Base-by-base conservation (phyloP, 2,113 vertebrate genomes). In the Elaphurus davidianus region DNA sequence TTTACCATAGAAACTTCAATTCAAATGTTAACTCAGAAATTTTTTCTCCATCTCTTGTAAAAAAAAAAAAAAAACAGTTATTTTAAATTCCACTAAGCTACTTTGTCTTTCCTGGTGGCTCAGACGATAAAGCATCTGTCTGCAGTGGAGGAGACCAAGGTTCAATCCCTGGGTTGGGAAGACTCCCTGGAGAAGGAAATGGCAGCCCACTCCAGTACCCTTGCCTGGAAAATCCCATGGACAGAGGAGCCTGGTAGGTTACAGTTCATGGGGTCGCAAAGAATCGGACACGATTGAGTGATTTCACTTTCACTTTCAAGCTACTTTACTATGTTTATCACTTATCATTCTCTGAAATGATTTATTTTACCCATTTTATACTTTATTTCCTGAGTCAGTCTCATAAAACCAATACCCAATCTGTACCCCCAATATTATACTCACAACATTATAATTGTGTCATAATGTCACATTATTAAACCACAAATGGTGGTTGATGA, bases 121-220 rank as follows among this genome's bases (percentile, higher is more conserved):
- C 11, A 40, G 67, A 74, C 0, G 2, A 0, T 40, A 25, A 74
- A 40, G n/a, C 0, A 0, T 13, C 2, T 71, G 19, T 23, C 36
- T 74, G 2, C 36, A 74, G 40, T 74, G 19, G 2, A 74, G 19
- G 36, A 74, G 10, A 36, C n/a, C 2, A 0, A 11, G n/a, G 67
- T 6, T 71, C 1, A 0, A 21, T 36, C 36, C 16, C 9, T 36
- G n/a, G 64, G 9, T 36, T 74, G 19, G 19, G 19, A 12, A 13
- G 67, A 40, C 23, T 0, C 19, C 5, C 67, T 74, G 67, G 19
- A 40, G 67, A 40, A 74, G 67, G n/a, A 74, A 74, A 74, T 23
- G 36, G 36, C 5, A 40, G 19, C 12, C 67, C 19, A 40, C 10
- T 40, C 2, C 10, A 40, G 10, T 40, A 23, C n/a, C 25, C 10